Evolutionary conservation across 2,797 vertebrate species (phyloP), one percentile per base, ranked within the genome.

Genomic region (Megalops cyprinoides): DNA sequence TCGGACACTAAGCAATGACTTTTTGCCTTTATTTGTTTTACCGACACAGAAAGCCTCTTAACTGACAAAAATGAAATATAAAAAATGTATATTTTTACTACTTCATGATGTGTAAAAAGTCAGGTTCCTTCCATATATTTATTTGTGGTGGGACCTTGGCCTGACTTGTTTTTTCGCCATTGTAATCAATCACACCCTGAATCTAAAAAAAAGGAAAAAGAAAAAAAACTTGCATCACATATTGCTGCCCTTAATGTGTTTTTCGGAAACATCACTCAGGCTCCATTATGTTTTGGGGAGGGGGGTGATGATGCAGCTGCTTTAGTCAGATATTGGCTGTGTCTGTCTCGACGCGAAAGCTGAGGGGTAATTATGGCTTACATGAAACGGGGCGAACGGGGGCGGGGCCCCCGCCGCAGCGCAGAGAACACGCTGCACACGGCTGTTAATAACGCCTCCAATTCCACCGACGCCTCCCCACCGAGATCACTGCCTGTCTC

Each of bases 351-450:
- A 34, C 8, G 37, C 20, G 12, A 1, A 25, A 37, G 42, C 28
- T 23, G 60, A 67, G 46, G 42, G 62, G 48, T 79, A 62, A 75
- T 75, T 65, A 62, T 44, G 39, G 71, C 56, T 31, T 69, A 79
- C 77, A 69, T 46, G n/a, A 79, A 69, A 67, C 25, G 60, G n/a
- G 3, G n/a, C 37, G 77, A 71, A 51, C 34, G 4, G 77, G 79
- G 62, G 62, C 28, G 48, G 48, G 2, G 28, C 23, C n/a, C 60
- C 49, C 58, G 49, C 18, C 77, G 39, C n/a, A n/a, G 18, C n/a
- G 37, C 62, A 28, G 15, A 8, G 20, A 34, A 28, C 28, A 76
- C 28, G 28, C 23, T 44, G 25, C n/a, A 25, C 37, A 49, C 1
- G 15, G 18, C 55, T 48, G 37, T n/a, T 48, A 74, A 58, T 53